Percentiles rank a stretch among this genome's conserved stretches.
Conservation (phyloP, 1,140 invertebrate species). For the Cydia strobilella region DNA sequence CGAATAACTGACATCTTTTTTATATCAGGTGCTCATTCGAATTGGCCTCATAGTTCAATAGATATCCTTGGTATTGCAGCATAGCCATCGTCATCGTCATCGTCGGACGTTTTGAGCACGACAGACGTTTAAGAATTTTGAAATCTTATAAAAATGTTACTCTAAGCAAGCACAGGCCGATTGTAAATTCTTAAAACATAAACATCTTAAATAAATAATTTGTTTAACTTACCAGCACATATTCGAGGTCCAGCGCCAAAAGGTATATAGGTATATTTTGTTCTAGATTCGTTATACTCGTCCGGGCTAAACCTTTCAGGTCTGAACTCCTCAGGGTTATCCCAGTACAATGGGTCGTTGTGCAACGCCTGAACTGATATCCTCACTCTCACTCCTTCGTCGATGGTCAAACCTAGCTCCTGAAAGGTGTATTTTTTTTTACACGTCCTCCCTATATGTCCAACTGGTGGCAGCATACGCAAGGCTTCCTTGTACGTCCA, state of each 20-base stretch:
- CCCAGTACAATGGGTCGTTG: slow-evolving; percentile 23
- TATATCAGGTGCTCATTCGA: too few relatives aligned
- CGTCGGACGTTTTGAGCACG: too few relatives aligned
- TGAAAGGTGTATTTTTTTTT: slow-evolving; percentile 14
- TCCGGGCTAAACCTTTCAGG: slow-evolving; percentile 77
- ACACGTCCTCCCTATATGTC: slow-evolving; percentile 13
- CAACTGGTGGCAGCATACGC: slow-evolving; percentile 74
- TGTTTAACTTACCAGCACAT: slow-evolving; percentile 12
- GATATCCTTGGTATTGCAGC: too few relatives aligned
- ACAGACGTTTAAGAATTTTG: too few relatives aligned
- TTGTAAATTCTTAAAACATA: neutral
- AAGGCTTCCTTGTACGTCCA: slow-evolving; percentile 70
- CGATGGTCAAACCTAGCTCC: slow-evolving; percentile 12
- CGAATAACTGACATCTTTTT: too few relatives aligned
- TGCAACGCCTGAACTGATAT: slow-evolving; percentile 69
- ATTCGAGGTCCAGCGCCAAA: slow-evolving; percentile 83
- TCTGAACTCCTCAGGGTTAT: slow-evolving; percentile 66
- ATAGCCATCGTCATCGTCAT: too few relatives aligned
- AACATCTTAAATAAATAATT: neutral
- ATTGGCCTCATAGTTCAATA: too few relatives aligned
- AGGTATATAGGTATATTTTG: slow-evolving; percentile 78
- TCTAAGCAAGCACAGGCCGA: neutral
- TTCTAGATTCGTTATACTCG: slow-evolving; percentile 57
- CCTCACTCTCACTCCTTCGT: slow-evolving; percentile 14
- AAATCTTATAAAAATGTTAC: too few relatives aligned